Evolutionary conservation across 2,113 vertebrate genomes (phyloP).

Genomic region (Aythya baeri): DNA sequence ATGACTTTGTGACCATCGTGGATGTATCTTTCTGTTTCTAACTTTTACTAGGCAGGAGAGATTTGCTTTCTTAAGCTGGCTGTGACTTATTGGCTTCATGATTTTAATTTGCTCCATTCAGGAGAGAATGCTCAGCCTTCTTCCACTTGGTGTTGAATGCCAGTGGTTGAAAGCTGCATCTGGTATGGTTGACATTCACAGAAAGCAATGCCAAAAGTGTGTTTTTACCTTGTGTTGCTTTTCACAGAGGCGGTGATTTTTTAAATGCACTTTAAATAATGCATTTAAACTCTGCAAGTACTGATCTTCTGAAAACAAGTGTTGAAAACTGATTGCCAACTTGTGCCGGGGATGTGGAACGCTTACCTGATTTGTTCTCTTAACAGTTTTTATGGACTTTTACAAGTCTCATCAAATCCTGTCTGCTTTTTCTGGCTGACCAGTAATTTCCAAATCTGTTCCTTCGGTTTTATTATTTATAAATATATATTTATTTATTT

Average conservation of each 20-base stretch:
- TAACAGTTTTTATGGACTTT: background rate
- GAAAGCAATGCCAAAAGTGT: background rate
- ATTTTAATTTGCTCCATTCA: background rate
- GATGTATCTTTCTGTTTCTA: slow-evolving; percentile 3
- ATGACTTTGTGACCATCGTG: background rate
- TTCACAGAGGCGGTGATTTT: background rate
- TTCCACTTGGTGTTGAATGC: background rate
- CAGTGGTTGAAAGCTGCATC: background rate
- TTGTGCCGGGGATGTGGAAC: background rate
- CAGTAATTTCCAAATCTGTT: slow-evolving; percentile 20
- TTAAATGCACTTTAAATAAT: background rate
- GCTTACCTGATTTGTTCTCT: background rate
- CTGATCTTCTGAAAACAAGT: background rate
- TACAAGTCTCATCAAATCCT: background rate
- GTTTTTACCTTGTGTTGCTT: background rate
- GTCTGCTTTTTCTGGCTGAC: background rate
- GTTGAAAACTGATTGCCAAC: background rate
- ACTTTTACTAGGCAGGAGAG: background rate
- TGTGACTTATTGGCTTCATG: background rate
- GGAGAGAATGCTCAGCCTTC: background rate
- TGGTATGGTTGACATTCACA: background rate
- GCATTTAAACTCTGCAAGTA: background rate
- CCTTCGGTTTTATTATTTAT: background rate
- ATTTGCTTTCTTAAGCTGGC: background rate
- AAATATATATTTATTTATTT: background rate